Evolutionary conservation across 2,888 invertebrate genomes (phyloP).

Genomic region (Mermis nigrescens): DNA sequence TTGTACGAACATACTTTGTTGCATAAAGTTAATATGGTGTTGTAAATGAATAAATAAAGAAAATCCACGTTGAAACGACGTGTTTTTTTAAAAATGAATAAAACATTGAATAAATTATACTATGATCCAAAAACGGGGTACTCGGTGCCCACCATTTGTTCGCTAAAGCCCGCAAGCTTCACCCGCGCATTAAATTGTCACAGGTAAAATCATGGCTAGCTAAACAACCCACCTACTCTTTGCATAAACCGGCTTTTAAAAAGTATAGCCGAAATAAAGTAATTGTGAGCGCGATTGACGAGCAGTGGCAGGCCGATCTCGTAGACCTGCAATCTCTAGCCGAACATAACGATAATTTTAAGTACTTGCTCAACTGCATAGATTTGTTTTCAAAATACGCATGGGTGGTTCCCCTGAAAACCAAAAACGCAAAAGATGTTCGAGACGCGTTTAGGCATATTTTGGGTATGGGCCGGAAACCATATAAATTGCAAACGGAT

Average conservation of each 20-base stretch:
- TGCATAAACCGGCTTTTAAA: too few relatives aligned
- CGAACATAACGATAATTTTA: slow-evolving; percentile 17
- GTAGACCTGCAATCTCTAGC: slow-evolving; percentile 16
- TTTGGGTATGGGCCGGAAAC: background rate
- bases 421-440: slow-evolving; percentile 14
- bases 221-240: too few relatives aligned
- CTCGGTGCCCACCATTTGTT: too few relatives aligned
- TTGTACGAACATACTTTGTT: too few relatives aligned
- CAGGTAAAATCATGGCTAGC: slow-evolving; percentile 10
- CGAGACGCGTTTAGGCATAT: background rate
- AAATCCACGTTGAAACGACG: too few relatives aligned
- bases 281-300: slow-evolving; percentile 18
- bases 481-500: background rate
- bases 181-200: too few relatives aligned
- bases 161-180: too few relatives aligned
- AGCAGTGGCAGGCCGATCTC: slow-evolving; percentile 21
- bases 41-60: too few relatives aligned
- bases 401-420: slow-evolving; percentile 19
- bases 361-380: slow-evolving; percentile 20
- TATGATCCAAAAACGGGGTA: too few relatives aligned
- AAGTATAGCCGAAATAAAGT: slow-evolving; percentile 13
- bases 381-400: slow-evolving; percentile 22
- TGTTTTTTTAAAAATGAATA: too few relatives aligned
- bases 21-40: too few relatives aligned
- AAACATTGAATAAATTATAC: too few relatives aligned